Evolutionary conservation across 2,888 invertebrate genomes (phyloP), one percentile per base, ranked within the genome.

Genomic region (Thyatira batis): DNA sequence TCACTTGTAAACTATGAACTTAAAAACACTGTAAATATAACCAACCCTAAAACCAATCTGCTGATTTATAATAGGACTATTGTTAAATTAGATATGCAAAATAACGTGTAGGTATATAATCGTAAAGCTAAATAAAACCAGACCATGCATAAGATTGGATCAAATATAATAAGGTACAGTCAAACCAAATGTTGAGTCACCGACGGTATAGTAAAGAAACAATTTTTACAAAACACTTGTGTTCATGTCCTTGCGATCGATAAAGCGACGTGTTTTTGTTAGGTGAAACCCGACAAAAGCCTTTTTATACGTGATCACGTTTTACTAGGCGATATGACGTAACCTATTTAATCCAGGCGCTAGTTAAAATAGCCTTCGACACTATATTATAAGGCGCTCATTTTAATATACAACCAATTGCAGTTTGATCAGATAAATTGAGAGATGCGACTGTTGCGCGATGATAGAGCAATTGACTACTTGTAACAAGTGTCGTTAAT

Each of bases 221-320:
- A 20, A 52, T 25, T 48, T 25, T 27, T 63, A 57, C 52, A 63
- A 76, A 79, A 76, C 73, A 70, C 73, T 72, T 70, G 72, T 72
- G 63, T 58, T 63, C 51, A 57, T 64, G 80, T 81, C 82, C 85
- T 85, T 82, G 85, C 65, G 61, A 69, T 69, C 73, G 63, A 70
- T 73, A 73, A 55, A 61, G 57, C 60, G 54, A 62, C 57, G 53
- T n/a, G 65, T 78, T 78, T 80, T 79, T 73, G 76, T 53, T 57
- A 61, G 73, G 81, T 80, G 86, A 87, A 87, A 84, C 84, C 85
- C 67, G 64, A 82, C 82, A 84, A 81, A 73, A 69, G 66, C 64
- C 63, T 73, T 80, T 80, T 80, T 66, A 63, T 72, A 69, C 67
- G 68, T 63, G 75, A 75, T 74, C 73, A 69, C 61, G 55, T 77